Evolutionary conservation across 1,140 invertebrate species (phyloP), one percentile per base, ranked within the genome.

Genomic region (Drosophila mojavensis): DNA sequence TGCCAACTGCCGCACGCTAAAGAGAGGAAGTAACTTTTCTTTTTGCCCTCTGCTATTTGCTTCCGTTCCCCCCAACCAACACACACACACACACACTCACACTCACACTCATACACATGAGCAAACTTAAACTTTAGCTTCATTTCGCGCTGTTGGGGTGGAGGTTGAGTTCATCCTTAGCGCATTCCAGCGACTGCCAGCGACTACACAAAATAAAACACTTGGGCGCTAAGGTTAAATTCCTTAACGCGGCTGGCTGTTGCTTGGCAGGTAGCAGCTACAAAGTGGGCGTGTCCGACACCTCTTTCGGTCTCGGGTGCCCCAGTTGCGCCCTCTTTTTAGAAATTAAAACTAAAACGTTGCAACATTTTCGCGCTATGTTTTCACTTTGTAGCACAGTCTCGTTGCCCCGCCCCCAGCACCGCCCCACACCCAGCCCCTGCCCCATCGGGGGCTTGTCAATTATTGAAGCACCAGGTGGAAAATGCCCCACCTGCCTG

Each of bases 141-240:
- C 79, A 88, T 88, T 88, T 88, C 83, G 83, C 84, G 84, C 84
- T 41, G 28, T 26, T 48, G 62, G 9, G 26, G 15, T 9, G 4
- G 53, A 45, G 51, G 68, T 3, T 24, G 68, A 77, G 71, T 62
- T 73, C 72, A 84, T 84, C 67, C 67, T 69, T 70, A 80, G 61
- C 83, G 82, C 83, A 86, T 86, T 83, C 82, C 83, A 75, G 43
- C 69, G 75, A 66, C 69, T 74, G 66, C 64, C 69, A 79, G 82
- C 20, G 20, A 24, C 84, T 89, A 72, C 79, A 88, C 77, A 88
- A 83, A 89, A 88, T 89, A 89, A 88, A 88, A 89, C 84, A 89
- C 83, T 86, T 73, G 83, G 83, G 71, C 64, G 76, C 84, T 80
- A 88, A 88, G 84, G 83, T 83, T 89, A 88, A 83, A 88, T 88